Conservation (phyloP, 53 echinoderm and acorn worm species). For the Holothuria leucospilota region DNA sequence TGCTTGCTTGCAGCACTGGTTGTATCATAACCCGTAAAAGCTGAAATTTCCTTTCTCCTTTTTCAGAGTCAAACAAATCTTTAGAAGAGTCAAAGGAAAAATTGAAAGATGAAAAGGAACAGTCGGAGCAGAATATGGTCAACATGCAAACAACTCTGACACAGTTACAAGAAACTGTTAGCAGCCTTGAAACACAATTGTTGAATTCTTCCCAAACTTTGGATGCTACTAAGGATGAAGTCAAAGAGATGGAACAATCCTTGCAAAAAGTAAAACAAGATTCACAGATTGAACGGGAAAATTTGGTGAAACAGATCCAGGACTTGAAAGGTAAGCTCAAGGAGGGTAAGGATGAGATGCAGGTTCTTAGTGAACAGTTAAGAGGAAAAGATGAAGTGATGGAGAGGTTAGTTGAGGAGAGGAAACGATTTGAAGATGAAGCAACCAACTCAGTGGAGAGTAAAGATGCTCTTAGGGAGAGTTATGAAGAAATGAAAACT, state of each 20-base stretch:
- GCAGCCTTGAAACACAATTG: slow-evolving; percentile 48
- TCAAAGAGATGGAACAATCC: slow-evolving; percentile 38
- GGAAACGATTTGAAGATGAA: slow-evolving; percentile 37
- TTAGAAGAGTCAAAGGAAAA: slow-evolving; percentile 36
- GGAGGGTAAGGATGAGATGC: background rate
- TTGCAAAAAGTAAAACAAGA: slow-evolving; percentile 53
- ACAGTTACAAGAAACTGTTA: slow-evolving; percentile 46
- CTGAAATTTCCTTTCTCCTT: background rate
- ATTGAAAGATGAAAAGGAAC: slow-evolving; percentile 17
- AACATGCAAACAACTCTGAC: slow-evolving; percentile 46
- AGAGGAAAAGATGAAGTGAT: slow-evolving; percentile 34
- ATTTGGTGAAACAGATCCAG: slow-evolving; percentile 56
- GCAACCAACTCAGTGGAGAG: slow-evolving; percentile 39
- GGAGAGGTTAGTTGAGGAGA: slow-evolving; percentile 29
- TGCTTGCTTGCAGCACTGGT: too few species aligned
- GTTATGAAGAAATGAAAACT: slow-evolving; percentile 56
- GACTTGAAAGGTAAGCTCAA: slow-evolving; percentile 57
- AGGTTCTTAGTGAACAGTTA: background rate
- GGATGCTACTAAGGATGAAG: slow-evolving; percentile 45
- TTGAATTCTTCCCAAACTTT: slow-evolving; percentile 25
- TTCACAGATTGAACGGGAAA: slow-evolving; percentile 63
- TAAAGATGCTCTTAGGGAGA: slow-evolving; percentile 43
- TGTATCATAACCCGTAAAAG: too few species aligned
- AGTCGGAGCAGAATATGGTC: slow-evolving; percentile 5
- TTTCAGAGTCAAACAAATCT: slow-evolving; percentile 14